Evolutionary conservation across 2,797 vertebrate species (phyloP), one percentile per base, ranked within the genome.

Genomic region (Forpus xanthops): DNA sequence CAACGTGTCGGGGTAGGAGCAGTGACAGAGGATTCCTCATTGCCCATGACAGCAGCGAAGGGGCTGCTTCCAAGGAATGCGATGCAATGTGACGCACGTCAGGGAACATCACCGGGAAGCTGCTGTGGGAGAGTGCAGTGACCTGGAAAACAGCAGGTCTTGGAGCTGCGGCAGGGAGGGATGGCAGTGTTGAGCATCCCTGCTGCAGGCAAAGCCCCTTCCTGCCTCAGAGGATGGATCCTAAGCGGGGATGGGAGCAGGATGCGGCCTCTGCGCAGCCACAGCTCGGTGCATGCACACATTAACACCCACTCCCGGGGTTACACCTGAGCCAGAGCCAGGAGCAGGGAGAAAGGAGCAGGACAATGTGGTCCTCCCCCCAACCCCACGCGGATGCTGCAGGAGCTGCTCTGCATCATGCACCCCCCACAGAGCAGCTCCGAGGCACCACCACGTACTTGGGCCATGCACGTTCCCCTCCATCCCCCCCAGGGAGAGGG

Each of bases 71-170:
- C 55, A 15, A 24, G 55, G 55, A 33, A 98, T 90, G 97, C 97
- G 93, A 98, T 98, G 97, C 95, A 97, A 98, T 95, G 97, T 98
- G 98, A 98, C 98, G 96, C 97, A 96, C 97, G 98, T 98, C 98
- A 98, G 96, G 96, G 97, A 97, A 94, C 96, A 98, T 97, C 97
- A 98, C 76, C 4, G 74, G 97, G 96, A 96, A 98, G 98, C 98
- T 98, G 98, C 98, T 97, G 97, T 78, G 96, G 96, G 96, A 90
- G 96, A 97, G 97, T 96, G 98, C 98, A 96, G 82, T 98, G 98
- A 98, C 98, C 98, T 98, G 98, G 97, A 98, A 98, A 98, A 98
- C 98, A 97, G 98, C 98, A 98, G 98, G 77, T 92, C 79, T 82
- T 7, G 53, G 66, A 94, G 91, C 89, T 78, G 62, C 67, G 41